Percentiles rank a stretch among this genome's conserved stretches.
Evolutionary conservation across 2,113 vertebrate genomes (phyloP).

Genomic region (Natator depressus): DNA sequence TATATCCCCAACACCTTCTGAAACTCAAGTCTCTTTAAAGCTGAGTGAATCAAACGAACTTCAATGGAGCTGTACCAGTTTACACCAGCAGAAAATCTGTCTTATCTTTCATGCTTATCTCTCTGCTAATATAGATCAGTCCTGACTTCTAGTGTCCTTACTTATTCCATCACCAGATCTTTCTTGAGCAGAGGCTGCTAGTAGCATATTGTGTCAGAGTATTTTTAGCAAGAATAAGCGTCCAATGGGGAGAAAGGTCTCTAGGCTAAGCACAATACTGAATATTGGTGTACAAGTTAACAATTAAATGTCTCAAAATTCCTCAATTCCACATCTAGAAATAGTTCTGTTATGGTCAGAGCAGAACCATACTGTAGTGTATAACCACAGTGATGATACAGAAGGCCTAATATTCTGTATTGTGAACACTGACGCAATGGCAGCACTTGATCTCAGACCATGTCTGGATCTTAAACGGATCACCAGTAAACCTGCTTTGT

Average conservation of each 20-base stretch:
- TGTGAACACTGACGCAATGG: neutral
- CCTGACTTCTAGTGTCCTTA: neutral
- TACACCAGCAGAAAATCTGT: neutral
- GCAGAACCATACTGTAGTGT: neutral
- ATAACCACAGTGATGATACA: neutral
- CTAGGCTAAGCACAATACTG: neutral
- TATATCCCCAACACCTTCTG: neutral
- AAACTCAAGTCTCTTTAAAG: neutral
- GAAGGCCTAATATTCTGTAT: neutral
- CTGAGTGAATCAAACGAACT: neutral
- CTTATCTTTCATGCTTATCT: neutral
- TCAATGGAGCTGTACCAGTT: neutral
- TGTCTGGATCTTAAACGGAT: neutral
- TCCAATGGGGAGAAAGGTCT: neutral
- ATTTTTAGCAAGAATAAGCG: neutral
- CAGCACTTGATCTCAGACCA: neutral
- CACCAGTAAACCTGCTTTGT: neutral
- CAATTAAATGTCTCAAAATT: neutral
- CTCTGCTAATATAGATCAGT: neutral
- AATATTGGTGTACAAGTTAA: neutral
- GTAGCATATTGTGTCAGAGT: neutral
- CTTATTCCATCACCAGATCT: neutral
- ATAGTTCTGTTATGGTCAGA: neutral
- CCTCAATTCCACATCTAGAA: neutral
- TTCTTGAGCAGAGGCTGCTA: constrained; percentile 11